Conservation (phyloP, 2,888 invertebrate species). For the Dysmachus trigonus region DNA sequence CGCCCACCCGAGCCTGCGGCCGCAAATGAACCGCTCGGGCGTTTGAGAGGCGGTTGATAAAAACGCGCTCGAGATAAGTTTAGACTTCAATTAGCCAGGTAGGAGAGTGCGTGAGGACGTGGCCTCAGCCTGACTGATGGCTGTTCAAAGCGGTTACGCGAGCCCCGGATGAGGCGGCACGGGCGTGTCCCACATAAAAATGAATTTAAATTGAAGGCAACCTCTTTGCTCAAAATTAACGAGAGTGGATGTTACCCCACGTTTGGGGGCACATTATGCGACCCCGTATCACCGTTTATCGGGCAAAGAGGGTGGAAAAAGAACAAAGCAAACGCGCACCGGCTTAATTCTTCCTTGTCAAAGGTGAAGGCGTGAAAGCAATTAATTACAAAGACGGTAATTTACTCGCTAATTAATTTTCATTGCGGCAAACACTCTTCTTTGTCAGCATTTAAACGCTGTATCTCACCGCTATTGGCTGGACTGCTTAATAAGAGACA, state of each 20-base stretch:
- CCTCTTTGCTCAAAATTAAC: constrained; percentile 3
- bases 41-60: background rate
- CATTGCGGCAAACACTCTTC: background rate
- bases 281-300: background rate
- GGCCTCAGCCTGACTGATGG: constrained; percentile 1
- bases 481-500: background rate
- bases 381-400: background rate
- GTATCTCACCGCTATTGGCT: background rate
- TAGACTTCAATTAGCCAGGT: constrained; percentile 25
- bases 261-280: background rate
- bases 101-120: background rate
- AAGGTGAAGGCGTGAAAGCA: background rate
- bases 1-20: background rate
- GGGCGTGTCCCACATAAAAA: constrained; percentile 23
- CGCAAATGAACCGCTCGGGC: background rate
- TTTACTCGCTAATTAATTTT: background rate
- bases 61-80: constrained; percentile 35
- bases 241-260: background rate
- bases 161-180: background rate
- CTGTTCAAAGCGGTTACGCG: background rate
- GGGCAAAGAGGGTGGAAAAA: background rate
- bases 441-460: background rate
- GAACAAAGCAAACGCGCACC: background rate
- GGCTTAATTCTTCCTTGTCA: background rate
- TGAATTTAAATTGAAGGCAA: constrained; percentile 34